phyloP scores from a whole-genome alignment of 2,888 invertebrate genomes.

The Philopedon plagiatum region DNA sequence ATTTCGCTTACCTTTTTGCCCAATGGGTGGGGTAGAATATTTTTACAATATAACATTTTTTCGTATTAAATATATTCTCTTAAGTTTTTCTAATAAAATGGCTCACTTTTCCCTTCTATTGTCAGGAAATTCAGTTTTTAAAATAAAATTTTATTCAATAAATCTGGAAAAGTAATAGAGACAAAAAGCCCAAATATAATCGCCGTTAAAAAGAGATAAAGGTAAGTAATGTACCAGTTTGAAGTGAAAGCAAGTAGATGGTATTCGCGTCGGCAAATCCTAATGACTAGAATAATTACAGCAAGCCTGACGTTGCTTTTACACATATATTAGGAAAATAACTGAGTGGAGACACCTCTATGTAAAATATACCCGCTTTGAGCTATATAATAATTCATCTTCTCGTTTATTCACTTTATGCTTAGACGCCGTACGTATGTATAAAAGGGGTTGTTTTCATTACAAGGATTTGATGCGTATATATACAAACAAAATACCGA shows the following conservation, averaged over 20 bases:
- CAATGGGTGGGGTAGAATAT: too few species aligned
- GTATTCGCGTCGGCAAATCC: constrained; percentile 5
- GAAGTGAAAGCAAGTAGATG: not conserved
- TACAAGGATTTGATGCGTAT: not conserved
- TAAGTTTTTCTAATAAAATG: too few species aligned
- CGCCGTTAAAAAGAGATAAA: not conserved
- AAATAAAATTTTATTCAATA: not conserved
- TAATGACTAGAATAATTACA: constrained; percentile 21
- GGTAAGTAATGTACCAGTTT: not conserved
- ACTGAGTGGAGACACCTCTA: constrained; percentile 24
- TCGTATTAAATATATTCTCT: too few species aligned
- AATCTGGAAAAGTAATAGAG: not conserved
- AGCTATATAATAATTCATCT: constrained; percentile 19
- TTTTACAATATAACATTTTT: too few species aligned
- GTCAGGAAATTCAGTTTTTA: not conserved
- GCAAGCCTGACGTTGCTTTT: constrained; percentile 6
- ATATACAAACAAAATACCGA: not conserved
- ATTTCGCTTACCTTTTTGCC: too few species aligned
- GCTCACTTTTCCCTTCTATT: too few species aligned
- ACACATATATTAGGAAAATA: constrained; percentile 24
- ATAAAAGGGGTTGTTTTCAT: constrained; percentile 20
- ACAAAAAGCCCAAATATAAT: not conserved
- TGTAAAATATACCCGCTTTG: constrained; percentile 25
- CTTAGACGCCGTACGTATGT: constrained; percentile 6
- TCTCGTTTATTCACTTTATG: constrained; percentile 10